A percentile compares a stretch with the other conserved stretches of the same genome.
These are phyloP conservation scores for Hippoglossus stenolepis DNA, from an alignment of 2,113 vertebrate genomes.

Conservation along the genomic window DNA sequence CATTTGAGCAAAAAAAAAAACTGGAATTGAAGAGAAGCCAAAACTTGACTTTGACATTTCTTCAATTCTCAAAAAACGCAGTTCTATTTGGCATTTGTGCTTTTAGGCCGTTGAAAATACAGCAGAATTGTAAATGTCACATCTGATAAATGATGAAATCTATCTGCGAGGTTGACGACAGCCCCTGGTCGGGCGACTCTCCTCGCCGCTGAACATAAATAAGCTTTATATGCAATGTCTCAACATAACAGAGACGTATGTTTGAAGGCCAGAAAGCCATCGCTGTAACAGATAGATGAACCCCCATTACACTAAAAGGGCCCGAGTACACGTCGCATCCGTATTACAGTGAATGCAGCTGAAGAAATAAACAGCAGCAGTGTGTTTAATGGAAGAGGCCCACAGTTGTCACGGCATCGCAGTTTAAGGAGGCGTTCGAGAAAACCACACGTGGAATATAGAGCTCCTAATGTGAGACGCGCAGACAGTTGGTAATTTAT, in stretches of 20 bases:
- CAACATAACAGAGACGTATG: constrained; percentile 20
- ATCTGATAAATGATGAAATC: constrained; percentile 8
- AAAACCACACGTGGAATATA: constrained; percentile 14
- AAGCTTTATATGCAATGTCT: constrained; percentile 16
- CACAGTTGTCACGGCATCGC: constrained; percentile 4
- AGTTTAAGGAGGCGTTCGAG: constrained; percentile 5
- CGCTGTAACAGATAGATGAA: constrained; percentile 27
- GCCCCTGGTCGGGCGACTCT: not conserved
- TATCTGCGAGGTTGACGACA: not conserved
- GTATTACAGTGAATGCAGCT: constrained; percentile 10
- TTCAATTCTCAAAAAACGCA: not conserved
- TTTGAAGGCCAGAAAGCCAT: constrained; percentile 24
- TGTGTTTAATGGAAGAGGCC: constrained; percentile 1
- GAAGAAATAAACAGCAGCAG: constrained; percentile 22
- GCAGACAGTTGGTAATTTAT: constrained; percentile 13
- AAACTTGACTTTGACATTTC: constrained; percentile 8
- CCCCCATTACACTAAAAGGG: constrained; percentile 9
- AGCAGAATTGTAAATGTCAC: not conserved
- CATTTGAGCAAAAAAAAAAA: not conserved
- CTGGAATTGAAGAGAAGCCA: not conserved
- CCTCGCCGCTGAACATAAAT: not conserved
- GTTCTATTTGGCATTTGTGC: not conserved
- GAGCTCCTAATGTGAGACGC: constrained; percentile 13
- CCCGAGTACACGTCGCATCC: not conserved
- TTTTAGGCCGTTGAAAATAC: not conserved